Conservation (phyloP, 2,888 invertebrate genomes). For the Tubulanus polymorphus region DNA sequence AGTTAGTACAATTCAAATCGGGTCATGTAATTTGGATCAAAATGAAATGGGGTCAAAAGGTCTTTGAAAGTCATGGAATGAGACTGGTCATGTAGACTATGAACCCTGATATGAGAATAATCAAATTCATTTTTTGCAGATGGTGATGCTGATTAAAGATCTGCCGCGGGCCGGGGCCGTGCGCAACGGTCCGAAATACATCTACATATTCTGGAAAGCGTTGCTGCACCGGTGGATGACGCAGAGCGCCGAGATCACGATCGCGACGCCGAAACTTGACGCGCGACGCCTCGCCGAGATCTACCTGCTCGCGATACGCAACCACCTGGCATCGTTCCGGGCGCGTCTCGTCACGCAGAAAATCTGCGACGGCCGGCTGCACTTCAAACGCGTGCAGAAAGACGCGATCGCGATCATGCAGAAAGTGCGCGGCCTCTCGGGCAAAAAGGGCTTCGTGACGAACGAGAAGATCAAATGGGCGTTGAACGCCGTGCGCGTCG, state of each 20-base stretch:
- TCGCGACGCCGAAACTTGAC: conserved; percentile 44
- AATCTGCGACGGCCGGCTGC: conserved; percentile 31
- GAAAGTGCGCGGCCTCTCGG: conserved; percentile 34
- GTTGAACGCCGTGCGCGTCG: conserved; percentile 30
- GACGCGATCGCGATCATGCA: conserved; percentile 39
- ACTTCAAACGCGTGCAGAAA: conserved; percentile 37
- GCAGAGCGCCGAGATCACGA: conserved; percentile 37
- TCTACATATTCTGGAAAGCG: conserved; percentile 43
- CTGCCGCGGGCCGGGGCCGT: neutral
- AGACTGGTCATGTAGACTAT: too few species aligned
- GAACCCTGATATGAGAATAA: too few species aligned
- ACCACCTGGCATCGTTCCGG: conserved; percentile 41
- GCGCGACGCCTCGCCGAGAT: conserved; percentile 41
- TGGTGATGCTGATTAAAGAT: neutral
- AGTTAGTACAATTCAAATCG: too few species aligned
- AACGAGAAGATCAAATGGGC: conserved; percentile 44
- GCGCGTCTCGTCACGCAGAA: conserved; percentile 36
- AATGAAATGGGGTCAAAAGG: too few species aligned
- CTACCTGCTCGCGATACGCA: conserved; percentile 39
- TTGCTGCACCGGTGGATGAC: conserved; percentile 44
- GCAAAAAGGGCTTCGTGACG: conserved; percentile 35
- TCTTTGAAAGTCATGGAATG: too few species aligned
- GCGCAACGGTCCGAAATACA: conserved; percentile 23
- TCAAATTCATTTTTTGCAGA: neutral
- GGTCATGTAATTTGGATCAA: too few species aligned